Base-by-base conservation (phyloP, 2,797 vertebrate genomes). In the Sternarchorhynchus goeldii region DNA sequence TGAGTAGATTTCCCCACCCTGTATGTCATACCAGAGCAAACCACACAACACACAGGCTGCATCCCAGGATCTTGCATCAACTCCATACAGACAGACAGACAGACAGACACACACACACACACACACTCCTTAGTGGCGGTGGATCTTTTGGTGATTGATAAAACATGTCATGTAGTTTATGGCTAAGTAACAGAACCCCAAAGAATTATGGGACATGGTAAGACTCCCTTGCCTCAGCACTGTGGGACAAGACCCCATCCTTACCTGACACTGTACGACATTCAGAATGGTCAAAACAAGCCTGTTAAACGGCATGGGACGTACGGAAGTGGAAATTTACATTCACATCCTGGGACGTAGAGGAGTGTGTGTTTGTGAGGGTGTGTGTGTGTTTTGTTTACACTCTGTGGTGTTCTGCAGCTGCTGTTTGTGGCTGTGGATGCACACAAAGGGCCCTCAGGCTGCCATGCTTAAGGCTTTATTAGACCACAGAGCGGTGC, bases 21-120 rank as follows among this genome's bases (percentile, higher is more conserved):
- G 63, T 20, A 73, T 75, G 70, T 75, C 57, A 83, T 78, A 83
- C 78, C 76, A 81, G 36, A 78, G 31, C 4, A 75, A 83, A 81
- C 70, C 77, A 66, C 56, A 75, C 65, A 77, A 76, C 74, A 71
- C 70, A 79, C 29, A 71, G 57, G 70, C 72, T 59, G 64, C 63
- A 76, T 79, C 76, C 66, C 70, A 69, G 39, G 57, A 20, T 68
- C 18, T 16, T 29, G 31, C 6, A 18, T 57, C 39, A 56, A 59
- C 73, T 31, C 31, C 20, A 64, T 64, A 80, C 64, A 53, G 56
- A 66, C 59, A 71, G 63, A 21, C 31, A 6, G 4, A 41, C 66
- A 77, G 10, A 50, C 62, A n/a, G 20, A 32, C 36, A 34, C 31
- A 50, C 36, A 74, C 71, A 67, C 18, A 53, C 5, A 41, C 29